A percentile compares a stretch with the other conserved stretches of the same genome.
Conservation (phyloP, 1,140 invertebrate genomes). For the Physella acuta region DNA sequence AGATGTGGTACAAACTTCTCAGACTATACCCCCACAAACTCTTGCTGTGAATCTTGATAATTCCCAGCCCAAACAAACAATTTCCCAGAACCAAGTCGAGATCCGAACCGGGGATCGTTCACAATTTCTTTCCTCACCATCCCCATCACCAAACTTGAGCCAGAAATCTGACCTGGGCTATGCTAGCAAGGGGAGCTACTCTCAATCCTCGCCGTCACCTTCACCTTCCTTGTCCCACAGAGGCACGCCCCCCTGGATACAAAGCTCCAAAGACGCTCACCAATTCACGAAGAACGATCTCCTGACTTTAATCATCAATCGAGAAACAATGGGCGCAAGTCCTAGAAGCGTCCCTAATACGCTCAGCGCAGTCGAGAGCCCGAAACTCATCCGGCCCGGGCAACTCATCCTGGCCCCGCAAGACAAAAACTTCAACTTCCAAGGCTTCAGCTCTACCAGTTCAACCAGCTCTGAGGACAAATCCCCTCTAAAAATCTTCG, state of each 20-base stretch:
- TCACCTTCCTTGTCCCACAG: constrained; percentile 19
- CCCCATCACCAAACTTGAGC: constrained; percentile 20
- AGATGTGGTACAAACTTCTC: neutral
- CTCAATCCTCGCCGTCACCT: constrained; percentile 22
- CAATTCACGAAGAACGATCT: constrained; percentile 10
- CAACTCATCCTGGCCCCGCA: constrained; percentile 44
- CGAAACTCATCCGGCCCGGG: constrained; percentile 33
- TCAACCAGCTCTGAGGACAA: constrained; percentile 30
- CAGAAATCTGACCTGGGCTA: constrained; percentile 23
- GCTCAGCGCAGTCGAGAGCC: neutral
- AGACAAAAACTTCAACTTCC: constrained; percentile 44
- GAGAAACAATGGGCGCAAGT: neutral
- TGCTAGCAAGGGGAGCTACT: constrained; percentile 21
- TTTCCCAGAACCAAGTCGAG: neutral
- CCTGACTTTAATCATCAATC: constrained; percentile 6
- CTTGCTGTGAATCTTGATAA: neutral
- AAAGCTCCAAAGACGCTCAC: constrained; percentile 15
- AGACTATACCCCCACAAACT: neutral
- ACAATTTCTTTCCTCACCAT: constrained; percentile 4
- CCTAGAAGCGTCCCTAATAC: neutral
- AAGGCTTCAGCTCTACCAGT: constrained; percentile 44
- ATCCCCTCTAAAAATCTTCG: constrained; percentile 29
- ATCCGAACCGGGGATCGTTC: neutral
- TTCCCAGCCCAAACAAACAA: neutral
- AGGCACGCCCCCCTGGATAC: constrained; percentile 15